phyloP scores from a whole-genome alignment of 2,113 vertebrate species.

The Hydrochoerus hydrochaeris region DNA sequence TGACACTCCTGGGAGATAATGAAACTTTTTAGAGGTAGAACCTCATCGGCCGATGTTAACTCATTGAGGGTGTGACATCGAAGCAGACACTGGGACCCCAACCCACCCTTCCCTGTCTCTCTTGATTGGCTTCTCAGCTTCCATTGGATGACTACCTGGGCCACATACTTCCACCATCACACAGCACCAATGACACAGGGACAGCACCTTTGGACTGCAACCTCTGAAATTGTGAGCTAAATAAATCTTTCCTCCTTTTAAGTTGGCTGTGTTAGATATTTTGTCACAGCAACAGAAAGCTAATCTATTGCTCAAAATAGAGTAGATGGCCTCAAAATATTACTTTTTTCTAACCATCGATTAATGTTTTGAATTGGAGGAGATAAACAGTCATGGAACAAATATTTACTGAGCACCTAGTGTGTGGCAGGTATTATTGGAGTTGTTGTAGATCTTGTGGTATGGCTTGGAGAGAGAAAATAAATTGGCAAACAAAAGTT shows the following conservation, averaged over 20 bases:
- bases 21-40: not conserved
- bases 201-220: not conserved
- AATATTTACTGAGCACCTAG: not conserved
- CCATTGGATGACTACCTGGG: no score
- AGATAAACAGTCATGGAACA: not conserved
- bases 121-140: not conserved
- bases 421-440: not conserved
- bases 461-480: not conserved
- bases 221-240: not conserved
- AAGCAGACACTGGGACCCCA: not conserved
- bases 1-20: not conserved
- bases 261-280: not conserved
- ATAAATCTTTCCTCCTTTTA: not conserved
- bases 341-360: not conserved
- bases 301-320: constrained; percentile 18
- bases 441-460: not conserved
- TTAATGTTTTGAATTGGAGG: not conserved
- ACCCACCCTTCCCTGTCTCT: not conserved
- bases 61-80: not conserved
- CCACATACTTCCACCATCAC: not conserved
- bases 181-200: no score
- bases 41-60: not conserved
- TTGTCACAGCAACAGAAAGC: not conserved
- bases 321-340: not conserved
- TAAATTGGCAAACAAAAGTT: not conserved